Conservation (phyloP, 2,113 vertebrate genomes). For the Forbesichthys agassizii region DNA sequence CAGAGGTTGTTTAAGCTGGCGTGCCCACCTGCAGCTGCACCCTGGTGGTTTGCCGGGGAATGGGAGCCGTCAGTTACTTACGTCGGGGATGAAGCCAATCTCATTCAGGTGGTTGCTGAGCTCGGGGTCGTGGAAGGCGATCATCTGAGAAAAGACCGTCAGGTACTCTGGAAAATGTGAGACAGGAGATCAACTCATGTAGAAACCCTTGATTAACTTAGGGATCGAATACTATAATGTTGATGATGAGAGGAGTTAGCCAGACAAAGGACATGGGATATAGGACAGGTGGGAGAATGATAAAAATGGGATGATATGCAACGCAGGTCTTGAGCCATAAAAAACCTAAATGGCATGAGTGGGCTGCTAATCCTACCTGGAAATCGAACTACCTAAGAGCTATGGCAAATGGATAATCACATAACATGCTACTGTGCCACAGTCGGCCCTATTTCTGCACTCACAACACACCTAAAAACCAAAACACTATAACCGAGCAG, state of each 20-base stretch:
- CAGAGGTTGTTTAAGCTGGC: neutral
- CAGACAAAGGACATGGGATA: too few relatives aligned
- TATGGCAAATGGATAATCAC: slow-evolving; percentile 12
- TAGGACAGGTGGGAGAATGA: neutral
- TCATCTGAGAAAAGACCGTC: slow-evolving; percentile 98
- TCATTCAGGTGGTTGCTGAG: slow-evolving; percentile 98
- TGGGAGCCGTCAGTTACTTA: slow-evolving; percentile 76
- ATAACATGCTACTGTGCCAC: slow-evolving; percentile 1
- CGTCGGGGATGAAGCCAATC: slow-evolving; percentile 98
- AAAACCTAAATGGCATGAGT: neutral
- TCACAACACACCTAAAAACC: slow-evolving; percentile 22
- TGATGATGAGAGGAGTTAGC: too few relatives aligned
- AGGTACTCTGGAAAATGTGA: slow-evolving; percentile 86
- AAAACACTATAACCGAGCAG: slow-evolving; percentile 19
- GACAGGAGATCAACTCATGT: neutral
- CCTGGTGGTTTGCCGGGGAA: slow-evolving; percentile 3
- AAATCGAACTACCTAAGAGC: neutral
- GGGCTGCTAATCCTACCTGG: neutral
- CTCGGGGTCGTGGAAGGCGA: slow-evolving; percentile 97
- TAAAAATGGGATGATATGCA: neutral
- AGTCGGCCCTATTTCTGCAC: slow-evolving; percentile 11
- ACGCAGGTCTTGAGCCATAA: slow-evolving; percentile 4
- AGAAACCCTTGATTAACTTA: neutral
- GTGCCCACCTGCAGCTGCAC: slow-evolving; percentile 1
- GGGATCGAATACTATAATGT: too few relatives aligned